A percentile compares a stretch with the other conserved stretches of the same genome.
phyloP scores from a whole-genome alignment of 2,888 invertebrate genomes.

The Candidula unifasciata region DNA sequence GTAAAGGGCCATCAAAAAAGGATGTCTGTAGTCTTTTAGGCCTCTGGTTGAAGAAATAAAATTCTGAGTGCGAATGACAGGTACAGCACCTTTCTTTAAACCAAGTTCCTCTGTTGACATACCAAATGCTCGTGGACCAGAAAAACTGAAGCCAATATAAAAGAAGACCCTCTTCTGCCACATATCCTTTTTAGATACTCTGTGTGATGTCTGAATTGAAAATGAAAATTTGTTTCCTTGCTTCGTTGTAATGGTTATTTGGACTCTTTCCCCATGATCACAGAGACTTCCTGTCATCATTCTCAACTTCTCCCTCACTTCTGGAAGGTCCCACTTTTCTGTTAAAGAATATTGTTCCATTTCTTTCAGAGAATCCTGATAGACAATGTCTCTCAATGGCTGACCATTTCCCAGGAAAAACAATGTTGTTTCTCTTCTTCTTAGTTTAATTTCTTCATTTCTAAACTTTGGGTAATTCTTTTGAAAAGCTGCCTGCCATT shows the following conservation, averaged over 20 bases:
- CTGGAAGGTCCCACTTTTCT: constrained; percentile 56
- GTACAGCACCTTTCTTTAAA: not conserved
- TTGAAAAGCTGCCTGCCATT: constrained; percentile 61
- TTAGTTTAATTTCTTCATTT: constrained; percentile 48
- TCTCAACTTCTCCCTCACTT: constrained; percentile 54
- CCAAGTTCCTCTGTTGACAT: constrained; percentile 54
- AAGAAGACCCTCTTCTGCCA: constrained; percentile 65
- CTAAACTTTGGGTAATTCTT: constrained; percentile 61
- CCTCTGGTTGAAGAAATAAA: not conserved
- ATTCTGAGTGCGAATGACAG: not conserved
- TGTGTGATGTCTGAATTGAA: constrained; percentile 59
- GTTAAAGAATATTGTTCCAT: not conserved
- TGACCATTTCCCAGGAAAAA: constrained; percentile 62
- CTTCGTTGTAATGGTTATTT: constrained; percentile 48
- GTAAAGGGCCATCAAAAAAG: not conserved
- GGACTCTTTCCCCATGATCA: constrained; percentile 57
- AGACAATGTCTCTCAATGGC: constrained; percentile 33
- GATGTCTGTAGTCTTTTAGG: not conserved
- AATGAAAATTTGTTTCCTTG: constrained; percentile 54
- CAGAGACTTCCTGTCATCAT: constrained; percentile 58
- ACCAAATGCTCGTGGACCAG: constrained; percentile 63
- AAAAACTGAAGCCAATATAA: constrained; percentile 65
- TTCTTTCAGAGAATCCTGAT: not conserved
- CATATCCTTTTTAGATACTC: constrained; percentile 55
- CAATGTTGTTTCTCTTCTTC: constrained; percentile 62